Conservation (phyloP, 1,140 invertebrate genomes). For the Brachionus angularis region DNA sequence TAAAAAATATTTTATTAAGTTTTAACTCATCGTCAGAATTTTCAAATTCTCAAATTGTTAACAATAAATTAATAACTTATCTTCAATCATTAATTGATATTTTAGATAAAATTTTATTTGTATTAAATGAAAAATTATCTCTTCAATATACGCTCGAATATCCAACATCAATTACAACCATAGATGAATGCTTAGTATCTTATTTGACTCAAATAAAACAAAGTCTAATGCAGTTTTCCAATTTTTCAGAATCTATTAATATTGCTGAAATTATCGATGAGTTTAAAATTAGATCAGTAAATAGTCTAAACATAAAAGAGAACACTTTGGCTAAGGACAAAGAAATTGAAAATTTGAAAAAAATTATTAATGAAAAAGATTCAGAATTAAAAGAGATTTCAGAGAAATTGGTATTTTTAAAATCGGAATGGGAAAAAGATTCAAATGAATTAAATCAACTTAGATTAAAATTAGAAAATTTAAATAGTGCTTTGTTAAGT, state of each 20-base stretch:
- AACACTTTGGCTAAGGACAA: not conserved
- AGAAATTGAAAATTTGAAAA: not conserved
- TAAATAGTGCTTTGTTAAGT: too few species aligned
- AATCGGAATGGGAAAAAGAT: not conserved
- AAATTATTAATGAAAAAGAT: not conserved
- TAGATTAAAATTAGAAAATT: too few species aligned
- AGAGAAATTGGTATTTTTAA: not conserved
- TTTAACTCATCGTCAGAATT: too few species aligned
- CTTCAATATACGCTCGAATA: constrained; percentile 1
- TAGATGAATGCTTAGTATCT: constrained; percentile 22
- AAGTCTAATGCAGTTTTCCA: not conserved
- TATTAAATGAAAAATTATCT: constrained; percentile 11
- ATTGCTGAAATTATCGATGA: too few species aligned
- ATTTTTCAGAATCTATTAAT: too few species aligned
- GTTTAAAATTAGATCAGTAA: not conserved
- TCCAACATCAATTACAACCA: not conserved
- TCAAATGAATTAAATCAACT: too few species aligned
- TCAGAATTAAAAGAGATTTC: not conserved
- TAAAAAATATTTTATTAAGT: too few species aligned
- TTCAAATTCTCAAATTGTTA: not conserved
- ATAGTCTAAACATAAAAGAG: not conserved
- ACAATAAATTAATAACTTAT: not conserved
- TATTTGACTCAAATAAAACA: constrained; percentile 27
- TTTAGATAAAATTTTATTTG: constrained; percentile 26
- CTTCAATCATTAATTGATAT: not conserved